Evolutionary conservation across 1,140 invertebrate species (phyloP).

Genomic region (Drosophila repleta): DNA sequence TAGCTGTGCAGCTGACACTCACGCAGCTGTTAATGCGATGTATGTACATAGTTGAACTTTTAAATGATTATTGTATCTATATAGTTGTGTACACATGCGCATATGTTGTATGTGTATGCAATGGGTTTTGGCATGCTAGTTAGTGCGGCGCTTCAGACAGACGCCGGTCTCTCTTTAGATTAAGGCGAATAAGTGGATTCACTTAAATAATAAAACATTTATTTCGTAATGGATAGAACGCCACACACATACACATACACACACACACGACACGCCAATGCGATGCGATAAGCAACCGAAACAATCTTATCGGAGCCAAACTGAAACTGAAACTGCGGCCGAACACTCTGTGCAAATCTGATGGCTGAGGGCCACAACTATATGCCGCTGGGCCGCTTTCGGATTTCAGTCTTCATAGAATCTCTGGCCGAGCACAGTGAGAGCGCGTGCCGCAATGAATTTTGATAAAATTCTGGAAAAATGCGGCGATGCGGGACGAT

Average conservation of each 20-base stretch:
- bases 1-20: too few species aligned
- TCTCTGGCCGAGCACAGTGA: conserved; percentile 51
- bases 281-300: conserved; percentile 57
- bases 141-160: conserved; percentile 23
- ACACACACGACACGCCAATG: conserved; percentile 21
- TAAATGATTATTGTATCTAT: background rate
- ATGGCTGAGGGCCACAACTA: conserved; percentile 14
- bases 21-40: too few species aligned
- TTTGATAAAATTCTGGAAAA: conserved; percentile 86
- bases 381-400: background rate
- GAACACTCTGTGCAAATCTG: conserved; percentile 39
- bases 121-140: background rate
- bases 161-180: conserved; percentile 58
- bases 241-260: too few species aligned
- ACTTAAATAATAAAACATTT: conserved; percentile 73
- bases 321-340: conserved; percentile 15
- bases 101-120: too few species aligned
- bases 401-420: conserved; percentile 61
- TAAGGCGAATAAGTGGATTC: conserved; percentile 63
- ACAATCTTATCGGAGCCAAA: conserved; percentile 66
- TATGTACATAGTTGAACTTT: too few species aligned
- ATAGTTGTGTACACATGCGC: background rate
- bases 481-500: conserved; percentile 86
- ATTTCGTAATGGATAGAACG: conserved; percentile 37
- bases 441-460: conserved; percentile 72